Conservation (phyloP, 2,113 vertebrate genomes). For the Clupea harengus region DNA sequence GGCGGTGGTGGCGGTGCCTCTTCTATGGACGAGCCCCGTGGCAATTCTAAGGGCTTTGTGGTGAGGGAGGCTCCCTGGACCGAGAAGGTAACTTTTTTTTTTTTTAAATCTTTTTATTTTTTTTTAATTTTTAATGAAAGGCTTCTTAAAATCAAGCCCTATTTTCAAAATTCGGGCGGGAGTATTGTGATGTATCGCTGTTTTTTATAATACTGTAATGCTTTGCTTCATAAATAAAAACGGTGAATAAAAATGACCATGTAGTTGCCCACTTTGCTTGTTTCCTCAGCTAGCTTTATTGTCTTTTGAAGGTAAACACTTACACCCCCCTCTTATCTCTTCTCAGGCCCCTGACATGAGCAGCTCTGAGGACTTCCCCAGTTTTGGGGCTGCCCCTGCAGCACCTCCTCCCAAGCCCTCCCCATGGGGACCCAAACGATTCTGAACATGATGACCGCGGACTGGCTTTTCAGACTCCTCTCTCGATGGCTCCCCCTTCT, state of each 20-base stretch:
- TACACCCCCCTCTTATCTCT: background rate
- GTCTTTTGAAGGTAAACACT: background rate
- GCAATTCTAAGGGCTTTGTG: constrained; percentile 93
- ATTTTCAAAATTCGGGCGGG: background rate
- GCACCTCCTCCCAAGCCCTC: constrained; percentile 84
- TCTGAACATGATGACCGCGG: constrained; percentile 68
- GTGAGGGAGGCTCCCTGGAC: constrained; percentile 98
- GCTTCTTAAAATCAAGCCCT: background rate
- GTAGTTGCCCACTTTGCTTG: background rate
- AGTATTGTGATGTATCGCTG: no score
- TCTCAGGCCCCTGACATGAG: constrained; percentile 94
- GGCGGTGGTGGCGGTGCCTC: constrained; percentile 59
- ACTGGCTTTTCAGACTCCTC: constrained; percentile 46
- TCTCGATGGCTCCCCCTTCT: constrained; percentile 30
- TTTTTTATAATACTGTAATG: no score
- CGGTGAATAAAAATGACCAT: background rate
- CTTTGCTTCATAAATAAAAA: no score
- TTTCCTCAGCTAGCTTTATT: background rate
- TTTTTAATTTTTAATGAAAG: background rate
- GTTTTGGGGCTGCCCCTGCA: constrained; percentile 89
- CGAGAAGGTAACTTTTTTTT: constrained; percentile 78
- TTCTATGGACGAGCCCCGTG: constrained; percentile 77
- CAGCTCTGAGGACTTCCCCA: constrained; percentile 98
- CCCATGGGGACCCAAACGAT: constrained; percentile 98
- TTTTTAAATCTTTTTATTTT: no score